Conservation (phyloP, 2,888 invertebrate species). For the Orthosia gracilis region DNA sequence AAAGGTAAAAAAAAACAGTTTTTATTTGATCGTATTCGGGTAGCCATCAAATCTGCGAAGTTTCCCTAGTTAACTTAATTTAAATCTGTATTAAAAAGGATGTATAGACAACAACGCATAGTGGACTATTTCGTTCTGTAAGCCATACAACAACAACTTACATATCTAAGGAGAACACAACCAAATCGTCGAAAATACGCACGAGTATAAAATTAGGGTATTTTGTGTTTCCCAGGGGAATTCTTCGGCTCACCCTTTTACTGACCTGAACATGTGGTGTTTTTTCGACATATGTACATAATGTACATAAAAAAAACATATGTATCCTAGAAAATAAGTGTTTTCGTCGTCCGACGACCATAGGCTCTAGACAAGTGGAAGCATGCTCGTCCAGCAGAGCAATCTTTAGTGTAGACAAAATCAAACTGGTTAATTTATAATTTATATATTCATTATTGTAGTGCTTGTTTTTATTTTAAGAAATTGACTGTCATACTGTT, state of each 20-base stretch:
- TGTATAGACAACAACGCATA: not conserved
- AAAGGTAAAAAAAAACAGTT: no score
- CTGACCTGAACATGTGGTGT: slow-evolving; percentile 51
- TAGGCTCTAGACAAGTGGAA: no score
- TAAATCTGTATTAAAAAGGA: no score
- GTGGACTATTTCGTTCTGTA: not conserved
- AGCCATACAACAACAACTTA: slow-evolving; percentile 1
- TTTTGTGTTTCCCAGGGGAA: slow-evolving; percentile 48
- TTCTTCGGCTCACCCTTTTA: slow-evolving; percentile 41
- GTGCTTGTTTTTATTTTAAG: no score
- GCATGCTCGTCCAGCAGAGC: no score
- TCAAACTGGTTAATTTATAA: no score
- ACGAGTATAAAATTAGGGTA: slow-evolving; percentile 50
- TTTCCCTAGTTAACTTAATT: no score
- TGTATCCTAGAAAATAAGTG: not conserved
- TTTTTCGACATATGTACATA: slow-evolving; percentile 27
- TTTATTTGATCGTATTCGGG: no score
- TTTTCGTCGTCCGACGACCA: not conserved
- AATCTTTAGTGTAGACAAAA: no score
- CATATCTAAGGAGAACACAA: slow-evolving; percentile 19
- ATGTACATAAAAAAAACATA: slow-evolving; percentile 11
- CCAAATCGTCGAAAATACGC: slow-evolving; percentile 39
- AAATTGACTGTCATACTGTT: no score
- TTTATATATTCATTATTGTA: no score
- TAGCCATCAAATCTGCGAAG: no score